These are phyloP conservation scores for Acronicta aceris DNA, from an alignment of 2,888 invertebrate genomes.

Conservation along the genomic window DNA sequence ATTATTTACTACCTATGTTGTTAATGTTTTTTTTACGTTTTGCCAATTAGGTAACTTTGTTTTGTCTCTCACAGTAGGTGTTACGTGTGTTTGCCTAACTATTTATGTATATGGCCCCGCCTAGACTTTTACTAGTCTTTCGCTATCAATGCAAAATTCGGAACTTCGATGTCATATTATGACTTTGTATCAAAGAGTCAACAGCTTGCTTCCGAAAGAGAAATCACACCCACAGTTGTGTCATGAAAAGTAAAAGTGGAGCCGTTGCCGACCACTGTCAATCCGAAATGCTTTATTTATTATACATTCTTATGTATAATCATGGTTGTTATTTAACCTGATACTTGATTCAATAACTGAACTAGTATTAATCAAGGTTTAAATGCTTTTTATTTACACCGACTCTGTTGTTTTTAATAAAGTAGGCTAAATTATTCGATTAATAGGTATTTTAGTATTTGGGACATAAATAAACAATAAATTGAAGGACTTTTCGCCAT, in stretches of 20 bases:
- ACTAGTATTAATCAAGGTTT: slow-evolving; percentile 41
- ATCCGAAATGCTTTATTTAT: slow-evolving; percentile 62
- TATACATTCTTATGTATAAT: slow-evolving; percentile 52
- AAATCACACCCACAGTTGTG: slow-evolving; percentile 74
- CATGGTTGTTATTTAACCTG: slow-evolving; percentile 44
- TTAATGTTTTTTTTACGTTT: background rate
- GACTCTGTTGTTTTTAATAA: background rate
- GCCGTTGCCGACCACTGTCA: slow-evolving; percentile 57
- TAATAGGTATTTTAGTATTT: background rate
- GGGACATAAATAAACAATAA: background rate
- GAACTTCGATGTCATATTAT: slow-evolving; percentile 28
- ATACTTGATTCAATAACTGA: slow-evolving; percentile 37
- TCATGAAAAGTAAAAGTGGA: slow-evolving; percentile 80
- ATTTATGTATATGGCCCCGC: background rate
- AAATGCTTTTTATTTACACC: background rate
- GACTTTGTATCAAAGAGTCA: slow-evolving; percentile 36
- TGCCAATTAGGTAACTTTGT: background rate
- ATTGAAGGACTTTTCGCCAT: slow-evolving; percentile 12
- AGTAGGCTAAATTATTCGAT: no score
- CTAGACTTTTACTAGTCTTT: slow-evolving; percentile 7
- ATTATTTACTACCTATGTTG: background rate
- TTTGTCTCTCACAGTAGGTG: background rate
- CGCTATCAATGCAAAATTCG: slow-evolving; percentile 38
- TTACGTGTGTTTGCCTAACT: background rate
- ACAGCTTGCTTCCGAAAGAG: slow-evolving; percentile 66